Base-by-base conservation (phyloP, 1,140 invertebrate species). In the Hyphantria cunea region DNA sequence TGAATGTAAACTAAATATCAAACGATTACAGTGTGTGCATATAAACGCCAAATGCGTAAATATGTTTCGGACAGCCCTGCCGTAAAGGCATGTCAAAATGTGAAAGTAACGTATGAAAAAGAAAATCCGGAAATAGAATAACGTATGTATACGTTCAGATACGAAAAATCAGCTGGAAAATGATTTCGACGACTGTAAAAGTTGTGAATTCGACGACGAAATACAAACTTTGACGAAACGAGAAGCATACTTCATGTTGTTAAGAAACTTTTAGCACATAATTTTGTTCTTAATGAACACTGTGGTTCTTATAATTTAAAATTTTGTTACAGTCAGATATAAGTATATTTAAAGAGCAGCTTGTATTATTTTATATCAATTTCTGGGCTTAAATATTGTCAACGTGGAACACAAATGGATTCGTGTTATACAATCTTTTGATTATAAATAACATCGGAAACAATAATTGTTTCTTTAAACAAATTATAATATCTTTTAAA, bases 41-140 rank as follows among this genome's bases (percentile, higher is more conserved):
- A 33, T 34, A 47, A 47, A 56, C 41, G 45, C 42, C 34, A 56
- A 56, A 56, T 47, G 31, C 31, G 53, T 56, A 54, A 44, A 32
- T 31, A 31, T 56, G 53, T 56, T 56, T 49, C 33, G 45, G 55
- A 49, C 55, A 58, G 53, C 11, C 41, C 2, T 11, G 15, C 32
- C 14, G 33, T 58, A 45, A 58, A 58, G 55, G 55, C 55, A 31
- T 34, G 53, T 41, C 48, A 60, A 47, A 66, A 59, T 51, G 34
- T 33, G 49, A 54, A 37, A 52, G 58, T 33, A 45, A 56, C 64
- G 59, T 49, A 61, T 48, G 56, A 32, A 67, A 47, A 34, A 33
- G 50, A 47, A 68, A 60, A 60, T 55, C 14, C 56, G 66, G 61
- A 64, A 68, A 68, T 68, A 64, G 60, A 68, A 55, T 68, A 54